Conservation (phyloP, 2,113 vertebrate species). For the Morone chrysops region DNA sequence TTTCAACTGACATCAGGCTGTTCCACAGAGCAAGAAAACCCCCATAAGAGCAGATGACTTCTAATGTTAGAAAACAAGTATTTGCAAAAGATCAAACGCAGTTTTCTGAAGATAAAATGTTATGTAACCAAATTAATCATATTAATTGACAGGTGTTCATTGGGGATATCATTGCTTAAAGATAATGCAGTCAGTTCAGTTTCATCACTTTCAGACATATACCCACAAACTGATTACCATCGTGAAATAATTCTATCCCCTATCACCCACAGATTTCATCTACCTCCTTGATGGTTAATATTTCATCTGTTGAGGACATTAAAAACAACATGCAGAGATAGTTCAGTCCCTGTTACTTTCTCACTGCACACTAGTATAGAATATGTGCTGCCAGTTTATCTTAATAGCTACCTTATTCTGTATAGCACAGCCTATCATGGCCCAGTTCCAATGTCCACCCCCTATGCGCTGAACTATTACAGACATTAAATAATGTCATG, state of each 20-base stretch:
- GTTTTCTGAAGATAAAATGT: neutral
- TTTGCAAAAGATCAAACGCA: neutral
- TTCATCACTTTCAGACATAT: neutral
- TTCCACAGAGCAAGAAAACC: neutral
- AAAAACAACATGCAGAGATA: neutral
- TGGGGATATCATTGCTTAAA: neutral
- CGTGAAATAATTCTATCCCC: neutral
- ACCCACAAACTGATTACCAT: neutral
- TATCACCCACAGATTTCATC: slow-evolving; percentile 4
- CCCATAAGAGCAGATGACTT: neutral
- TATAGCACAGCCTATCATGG: neutral
- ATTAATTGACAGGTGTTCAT: neutral
- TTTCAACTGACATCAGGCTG: neutral
- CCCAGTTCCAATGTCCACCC: neutral
- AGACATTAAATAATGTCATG: neutral
- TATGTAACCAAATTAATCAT: neutral
- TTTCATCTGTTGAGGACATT: slow-evolving; percentile 20
- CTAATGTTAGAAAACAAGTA: neutral
- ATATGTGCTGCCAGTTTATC: neutral
- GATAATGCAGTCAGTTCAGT: neutral
- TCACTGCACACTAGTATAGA: neutral
- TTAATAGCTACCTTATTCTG: neutral
- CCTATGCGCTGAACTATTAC: neutral
- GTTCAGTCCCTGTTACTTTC: neutral
- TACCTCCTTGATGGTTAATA: neutral